Evolutionary conservation across 2,113 vertebrate genomes (phyloP), one percentile per base, ranked within the genome.

Genomic region (Corydoras maculifer): DNA sequence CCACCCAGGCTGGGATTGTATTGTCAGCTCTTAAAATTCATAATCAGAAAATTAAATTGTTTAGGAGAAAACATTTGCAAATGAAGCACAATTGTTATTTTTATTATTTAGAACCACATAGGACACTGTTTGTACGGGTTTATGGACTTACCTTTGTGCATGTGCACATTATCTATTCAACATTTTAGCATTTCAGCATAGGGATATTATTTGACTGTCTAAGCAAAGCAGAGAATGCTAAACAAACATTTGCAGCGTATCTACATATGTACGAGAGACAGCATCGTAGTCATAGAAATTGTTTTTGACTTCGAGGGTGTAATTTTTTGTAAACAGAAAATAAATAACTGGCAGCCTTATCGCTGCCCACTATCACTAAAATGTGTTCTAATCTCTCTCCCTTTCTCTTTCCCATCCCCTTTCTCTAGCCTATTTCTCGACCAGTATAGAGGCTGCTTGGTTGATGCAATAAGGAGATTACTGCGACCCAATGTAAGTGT

Each of bases 381-480:
- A 88, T 84, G 79, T 79, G 87, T 88, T 87, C 85, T 87, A 88
- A 87, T 82, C 81, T 70, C 65, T 12, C 13, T 12, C 58, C 58
- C 68, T 69, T 29, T 64, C 68, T 68, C 67, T 65, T 65, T 61
- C 43, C 59, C 68, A 60, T 32, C 54, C 31, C 29, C 13, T 59
- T 55, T 71, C 35, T 29, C 32, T 87, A 99, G 97, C 88, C 91
- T 99, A 87, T 99, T 99, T 87, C 92, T 98, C 85, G 95, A 99
- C 94, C 94, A 73, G 91, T 98, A 95, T 92, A 92, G 97, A 94
- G 90, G 88, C 89, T 92, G 92, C 89, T 92, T 99, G 87, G 96
- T 95, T 89, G 93, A 94, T 92, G 94, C 96, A 86, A 91, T 98
- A 91, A 95, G 93, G 87, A 95, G 95, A 96, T 96, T 98, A 93